Evolutionary conservation across 2,113 vertebrate species (phyloP).

Genomic region (Bubo bubo): DNA sequence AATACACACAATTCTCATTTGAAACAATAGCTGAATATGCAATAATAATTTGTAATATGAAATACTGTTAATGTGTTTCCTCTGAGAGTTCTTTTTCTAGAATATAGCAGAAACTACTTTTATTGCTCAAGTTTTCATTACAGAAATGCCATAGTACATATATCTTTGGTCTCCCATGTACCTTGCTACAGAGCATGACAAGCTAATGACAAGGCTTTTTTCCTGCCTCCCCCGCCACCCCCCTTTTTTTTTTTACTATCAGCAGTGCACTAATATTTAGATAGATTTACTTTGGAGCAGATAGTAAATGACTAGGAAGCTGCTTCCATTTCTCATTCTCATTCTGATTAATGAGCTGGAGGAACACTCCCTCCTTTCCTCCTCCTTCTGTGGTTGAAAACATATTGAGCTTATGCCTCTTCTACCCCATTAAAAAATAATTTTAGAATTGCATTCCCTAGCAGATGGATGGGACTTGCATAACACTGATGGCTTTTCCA

Average conservation of each 20-base stretch:
- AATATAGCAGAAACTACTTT: conserved; percentile 34
- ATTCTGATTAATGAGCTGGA: conserved; percentile 72
- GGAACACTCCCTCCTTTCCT: conserved; percentile 12
- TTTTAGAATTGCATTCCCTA: conserved; percentile 63
- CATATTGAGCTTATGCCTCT: conserved; percentile 66
- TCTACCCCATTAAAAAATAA: conserved; percentile 66
- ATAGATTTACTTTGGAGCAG: conserved; percentile 73
- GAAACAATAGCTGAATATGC: conserved; percentile 49
- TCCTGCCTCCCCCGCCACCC: rapidly evolving
- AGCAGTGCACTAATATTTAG: conserved; percentile 67
- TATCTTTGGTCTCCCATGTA: conserved; percentile 50
- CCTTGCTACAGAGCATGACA: conserved; percentile 43
- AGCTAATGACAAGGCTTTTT: conserved; percentile 30
- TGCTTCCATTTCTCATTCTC: conserved; percentile 72
- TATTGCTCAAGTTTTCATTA: conserved; percentile 73
- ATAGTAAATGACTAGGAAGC: conserved; percentile 45
- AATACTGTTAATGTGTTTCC: conserved; percentile 62
- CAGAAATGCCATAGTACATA: conserved; percentile 55
- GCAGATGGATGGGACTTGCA: conserved; percentile 56
- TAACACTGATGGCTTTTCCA: conserved; percentile 41
- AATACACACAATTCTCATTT: conserved; percentile 42
- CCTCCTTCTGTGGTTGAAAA: conserved; percentile 60
- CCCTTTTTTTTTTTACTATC: conserved; percentile 1
- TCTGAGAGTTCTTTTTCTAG: conserved; percentile 36
- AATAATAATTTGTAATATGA: conserved; percentile 60